Evolutionary conservation across 1,140 invertebrate species (phyloP).

Genomic region (Pentalonia nigronervosa): DNA sequence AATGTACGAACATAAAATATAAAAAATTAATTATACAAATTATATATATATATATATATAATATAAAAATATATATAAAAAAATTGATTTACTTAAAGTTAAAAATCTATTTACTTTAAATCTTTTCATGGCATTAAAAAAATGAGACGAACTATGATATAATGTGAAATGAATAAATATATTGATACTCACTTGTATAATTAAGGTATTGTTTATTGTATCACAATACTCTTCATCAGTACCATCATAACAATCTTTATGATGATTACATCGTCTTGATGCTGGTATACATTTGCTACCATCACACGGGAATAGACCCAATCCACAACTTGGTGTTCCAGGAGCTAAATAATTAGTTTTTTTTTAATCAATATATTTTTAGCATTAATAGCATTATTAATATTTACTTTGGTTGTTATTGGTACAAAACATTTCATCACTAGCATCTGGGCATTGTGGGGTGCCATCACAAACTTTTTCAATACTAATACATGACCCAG

Average conservation of each 20-base stretch:
- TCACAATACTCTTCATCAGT: constrained; percentile 76
- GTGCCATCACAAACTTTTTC: constrained; percentile 73
- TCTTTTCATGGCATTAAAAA: not conserved
- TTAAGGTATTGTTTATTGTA: constrained; percentile 63
- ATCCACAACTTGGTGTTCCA: constrained; percentile 66
- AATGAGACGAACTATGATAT: not conserved
- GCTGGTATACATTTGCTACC: constrained; percentile 69
- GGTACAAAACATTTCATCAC: constrained; percentile 75
- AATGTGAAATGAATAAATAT: not conserved
- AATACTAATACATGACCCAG: constrained; percentile 75
- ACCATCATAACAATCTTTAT: constrained; percentile 74
- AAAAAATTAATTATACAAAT: not conserved
- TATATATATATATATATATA: too few species aligned
- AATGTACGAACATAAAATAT: not conserved
- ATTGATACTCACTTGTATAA: constrained; percentile 66
- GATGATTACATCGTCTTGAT: constrained; percentile 72
- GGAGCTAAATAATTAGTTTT: constrained; percentile 59
- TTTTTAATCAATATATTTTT: not conserved
- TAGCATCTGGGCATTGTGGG: constrained; percentile 78
- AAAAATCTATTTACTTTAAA: too few species aligned
- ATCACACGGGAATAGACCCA: constrained; percentile 72
- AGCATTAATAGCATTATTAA: not conserved
- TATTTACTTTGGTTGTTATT: constrained; percentile 38
- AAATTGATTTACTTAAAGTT: too few species aligned
- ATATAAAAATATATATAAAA: too few species aligned